Evolutionary conservation across 2,113 vertebrate genomes (phyloP), one percentile per base, ranked within the genome.

Genomic region (Zosterops pallidus): DNA sequence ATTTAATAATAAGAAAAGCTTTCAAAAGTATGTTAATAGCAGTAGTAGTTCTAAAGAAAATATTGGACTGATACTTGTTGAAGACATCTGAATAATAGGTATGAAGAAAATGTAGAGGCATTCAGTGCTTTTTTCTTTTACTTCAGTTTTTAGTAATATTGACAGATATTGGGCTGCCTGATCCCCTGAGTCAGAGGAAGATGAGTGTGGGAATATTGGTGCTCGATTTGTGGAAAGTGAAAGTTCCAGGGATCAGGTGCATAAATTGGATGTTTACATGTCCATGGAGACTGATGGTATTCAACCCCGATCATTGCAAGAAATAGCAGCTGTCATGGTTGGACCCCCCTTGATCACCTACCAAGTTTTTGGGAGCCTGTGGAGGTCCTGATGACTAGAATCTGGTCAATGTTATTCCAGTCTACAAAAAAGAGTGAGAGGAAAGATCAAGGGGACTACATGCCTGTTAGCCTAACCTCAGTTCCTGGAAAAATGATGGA

Each of bases 341-440:
- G 42, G 47, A 63, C 7, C 2, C 2, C 3, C 42, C 46, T 44
- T 0, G 0, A 44, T 14, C 21, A 41, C 23, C 17, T 25, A 6
- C 6, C 22, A 50, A 60, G 8, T 12, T 49, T 35, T 41, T 70
- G 37, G 9, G 25, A 79, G 19, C 15, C 4, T 71, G 10, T 9
- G 28, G 20, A 79, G 8, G 9, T 47, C 39, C 20, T 46, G 16
- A 17, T 53, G 21, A 12, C 26, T 59, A 15, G 62, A 69, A 59
- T 22, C 4, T n/a, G 29, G 8, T 12, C 17, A 59, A 1, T 47
- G 5, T 14, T 41, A n/a, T 31, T 68, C 53, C 16, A 57, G 11
- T 28, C 37, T 57, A 68, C 11, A 59, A 55, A 89, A 82, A 53
- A 2, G 7, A 4, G 47, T 9, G 0, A 19, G 35, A 90, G 7